These are phyloP conservation scores for Caenorhabditis imperialis DNA, from an alignment of 2,888 invertebrate species.

Conservation along the genomic window DNA sequence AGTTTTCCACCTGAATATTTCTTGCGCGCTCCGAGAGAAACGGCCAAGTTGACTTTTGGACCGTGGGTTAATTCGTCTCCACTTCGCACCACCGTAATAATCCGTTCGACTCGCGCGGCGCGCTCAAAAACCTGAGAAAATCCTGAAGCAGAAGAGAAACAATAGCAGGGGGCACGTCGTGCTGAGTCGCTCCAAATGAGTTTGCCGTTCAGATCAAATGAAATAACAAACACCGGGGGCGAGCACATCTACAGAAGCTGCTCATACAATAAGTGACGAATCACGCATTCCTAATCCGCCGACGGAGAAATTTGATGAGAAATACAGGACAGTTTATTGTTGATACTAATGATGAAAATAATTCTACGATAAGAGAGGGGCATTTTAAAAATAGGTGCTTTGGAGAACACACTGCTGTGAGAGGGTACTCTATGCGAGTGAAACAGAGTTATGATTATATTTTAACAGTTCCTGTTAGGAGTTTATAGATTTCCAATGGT, in stretches of 20 bases:
- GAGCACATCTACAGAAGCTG: constrained; percentile 13
- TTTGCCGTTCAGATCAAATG: constrained; percentile 45
- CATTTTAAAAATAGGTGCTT: not conserved
- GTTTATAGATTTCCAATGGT: too few relatives aligned
- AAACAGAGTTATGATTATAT: too few relatives aligned
- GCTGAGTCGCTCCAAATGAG: constrained; percentile 33
- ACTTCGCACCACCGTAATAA: constrained; percentile 46
- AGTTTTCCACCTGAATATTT: constrained; percentile 1
- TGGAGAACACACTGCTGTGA: too few relatives aligned
- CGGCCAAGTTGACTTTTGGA: constrained; percentile 32
- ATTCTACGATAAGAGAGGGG: too few relatives aligned
- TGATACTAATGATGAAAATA: too few relatives aligned
- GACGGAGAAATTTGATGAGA: constrained; percentile 1
- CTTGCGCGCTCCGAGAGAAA: not conserved
- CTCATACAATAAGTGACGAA: constrained; percentile 32
- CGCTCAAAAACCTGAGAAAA: constrained; percentile 36
- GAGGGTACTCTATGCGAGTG: too few relatives aligned
- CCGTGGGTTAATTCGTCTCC: constrained; percentile 5
- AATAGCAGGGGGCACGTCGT: constrained; percentile 34
- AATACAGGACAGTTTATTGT: constrained; percentile 5
- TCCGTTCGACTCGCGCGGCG: constrained; percentile 36
- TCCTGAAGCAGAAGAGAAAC: constrained; percentile 46
- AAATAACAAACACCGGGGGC: constrained; percentile 35
- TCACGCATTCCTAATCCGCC: constrained; percentile 42
- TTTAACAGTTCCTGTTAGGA: not conserved